A percentile compares a stretch with the other conserved stretches of the same genome.
phyloP scores from a whole-genome alignment of 1,140 invertebrate species.

The Aphidius gifuensis region DNA sequence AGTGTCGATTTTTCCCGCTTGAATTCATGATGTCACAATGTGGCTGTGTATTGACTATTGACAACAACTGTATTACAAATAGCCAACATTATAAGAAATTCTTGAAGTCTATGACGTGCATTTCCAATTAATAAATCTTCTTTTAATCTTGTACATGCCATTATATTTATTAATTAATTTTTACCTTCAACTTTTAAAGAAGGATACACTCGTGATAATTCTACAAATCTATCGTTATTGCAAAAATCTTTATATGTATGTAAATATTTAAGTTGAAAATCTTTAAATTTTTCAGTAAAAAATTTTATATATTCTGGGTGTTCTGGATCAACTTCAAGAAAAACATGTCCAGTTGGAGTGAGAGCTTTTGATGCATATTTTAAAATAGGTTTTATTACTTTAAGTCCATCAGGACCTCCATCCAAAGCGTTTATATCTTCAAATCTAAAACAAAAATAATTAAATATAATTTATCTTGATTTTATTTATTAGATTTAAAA shows the following conservation, averaged over 20 bases:
- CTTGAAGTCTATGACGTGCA: slow-evolving; percentile 65
- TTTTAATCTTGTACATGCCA: slow-evolving; percentile 65
- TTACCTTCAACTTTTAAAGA: too few relatives aligned
- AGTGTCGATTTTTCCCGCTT: slow-evolving; percentile 54
- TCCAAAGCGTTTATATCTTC: slow-evolving; percentile 64
- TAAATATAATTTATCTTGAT: neutral
- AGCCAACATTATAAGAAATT: slow-evolving; percentile 89
- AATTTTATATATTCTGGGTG: slow-evolving; percentile 58
- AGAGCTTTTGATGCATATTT: slow-evolving; percentile 54
- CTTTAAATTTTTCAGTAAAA: slow-evolving; percentile 49
- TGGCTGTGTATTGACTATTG: slow-evolving; percentile 67
- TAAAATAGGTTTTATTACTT: slow-evolving; percentile 59
- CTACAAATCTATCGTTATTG: slow-evolving; percentile 60
- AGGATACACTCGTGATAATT: slow-evolving; percentile 38
- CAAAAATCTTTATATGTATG: slow-evolving; percentile 59
- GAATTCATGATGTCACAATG: slow-evolving; percentile 87
- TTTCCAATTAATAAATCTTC: slow-evolving; percentile 62
- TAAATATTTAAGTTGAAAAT: slow-evolving; percentile 44
- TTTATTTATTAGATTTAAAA: neutral
- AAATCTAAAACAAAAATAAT: slow-evolving; percentile 51
- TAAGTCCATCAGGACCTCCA: slow-evolving; percentile 62
- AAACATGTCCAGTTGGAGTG: slow-evolving; percentile 54
- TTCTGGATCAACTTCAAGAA: slow-evolving; percentile 60
- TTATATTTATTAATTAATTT: slow-evolving; percentile 42
- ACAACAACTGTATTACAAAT: slow-evolving; percentile 97